Base-by-base conservation (phyloP, 2,113 vertebrate species). In the Gymnorhina tibicen region DNA sequence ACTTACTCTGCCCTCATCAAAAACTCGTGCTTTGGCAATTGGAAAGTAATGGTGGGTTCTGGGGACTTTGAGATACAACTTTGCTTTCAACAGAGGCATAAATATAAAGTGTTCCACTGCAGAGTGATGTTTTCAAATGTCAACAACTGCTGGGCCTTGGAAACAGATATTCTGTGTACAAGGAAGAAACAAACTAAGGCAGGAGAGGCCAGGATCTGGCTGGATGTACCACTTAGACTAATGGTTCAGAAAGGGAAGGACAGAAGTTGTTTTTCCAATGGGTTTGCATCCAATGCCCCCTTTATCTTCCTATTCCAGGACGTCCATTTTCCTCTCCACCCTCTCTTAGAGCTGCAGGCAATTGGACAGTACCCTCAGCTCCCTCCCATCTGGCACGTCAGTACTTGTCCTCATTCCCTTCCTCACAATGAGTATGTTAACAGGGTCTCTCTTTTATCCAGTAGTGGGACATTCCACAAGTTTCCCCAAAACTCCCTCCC, bases 61-160 rank as follows among this genome's bases (percentile, higher is more conserved):
- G 59, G 80, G 91, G 91, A 94, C 75, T 91, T 70, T 24, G 62
- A 86, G 84, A 89, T 90, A 87, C 41, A 88, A 63, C 75, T 93
- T 92, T 53, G 60, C 94, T 93, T 95, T 95, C 85, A 96, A 53
- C 88, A 87, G 78, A 91, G 64, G 42, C 60, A 78, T 94, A 96
- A 93, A 96, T 89, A 87, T 67, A 85, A 84, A 78, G 35, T 93
- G 87, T 95, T 91, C 80, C 66, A 87, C 66, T 81, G 77, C 85
- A 83, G 24, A 84, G 66, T 86, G 92, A 62, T 91, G 66, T 67
- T 96, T 95, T 93, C 69, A 82, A 94, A 90, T 91, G 95, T 97
- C 79, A 87, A 32, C 82, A 72, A 42, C 93, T 90, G 64, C 67
- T 89, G 70, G 92, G 35, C 76, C 67, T 27, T 78, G 56, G 87